Percentiles rank a stretch among this genome's conserved stretches.
Evolutionary conservation across 2,113 vertebrate genomes (phyloP).

Genomic region (Cairina moschata): DNA sequence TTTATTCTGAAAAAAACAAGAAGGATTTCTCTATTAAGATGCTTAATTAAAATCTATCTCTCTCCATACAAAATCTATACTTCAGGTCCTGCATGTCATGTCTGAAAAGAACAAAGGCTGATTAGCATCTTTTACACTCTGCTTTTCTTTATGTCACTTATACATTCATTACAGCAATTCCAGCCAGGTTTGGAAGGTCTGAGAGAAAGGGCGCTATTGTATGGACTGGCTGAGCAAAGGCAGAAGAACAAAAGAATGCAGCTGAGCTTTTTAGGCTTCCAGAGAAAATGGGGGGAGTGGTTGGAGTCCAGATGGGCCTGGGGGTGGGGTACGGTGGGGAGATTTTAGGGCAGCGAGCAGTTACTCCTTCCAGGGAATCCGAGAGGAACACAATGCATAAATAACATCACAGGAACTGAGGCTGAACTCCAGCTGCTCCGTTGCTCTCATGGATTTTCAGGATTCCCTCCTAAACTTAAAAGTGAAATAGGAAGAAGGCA

Average conservation of each 20-base stretch:
- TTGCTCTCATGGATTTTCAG: background rate
- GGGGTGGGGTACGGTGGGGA: background rate
- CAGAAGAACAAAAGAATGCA: background rate
- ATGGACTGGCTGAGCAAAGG: background rate
- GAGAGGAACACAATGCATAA: background rate
- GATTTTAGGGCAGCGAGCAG: background rate
- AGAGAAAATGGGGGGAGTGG: background rate
- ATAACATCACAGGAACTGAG: background rate
- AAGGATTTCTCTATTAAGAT: constrained; percentile 79
- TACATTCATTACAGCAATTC: background rate
- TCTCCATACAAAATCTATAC: constrained; percentile 50
- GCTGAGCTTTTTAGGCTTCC: background rate
- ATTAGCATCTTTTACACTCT: constrained; percentile 61
- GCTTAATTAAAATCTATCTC: constrained; percentile 82
- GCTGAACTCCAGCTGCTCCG: background rate
- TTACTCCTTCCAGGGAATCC: background rate
- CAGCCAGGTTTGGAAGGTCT: constrained; percentile 9
- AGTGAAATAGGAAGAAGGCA: background rate
- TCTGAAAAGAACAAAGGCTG: constrained; percentile 70
- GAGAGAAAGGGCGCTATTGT: background rate
- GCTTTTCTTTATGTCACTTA: constrained; percentile 50
- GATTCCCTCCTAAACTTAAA: background rate
- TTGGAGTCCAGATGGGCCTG: background rate
- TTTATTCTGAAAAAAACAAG: constrained; percentile 83
- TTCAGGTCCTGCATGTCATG: constrained; percentile 66